Evolutionary conservation across 2,113 vertebrate species (phyloP), one percentile per base, ranked within the genome.

Genomic region (Phylloscopus trochilus): DNA sequence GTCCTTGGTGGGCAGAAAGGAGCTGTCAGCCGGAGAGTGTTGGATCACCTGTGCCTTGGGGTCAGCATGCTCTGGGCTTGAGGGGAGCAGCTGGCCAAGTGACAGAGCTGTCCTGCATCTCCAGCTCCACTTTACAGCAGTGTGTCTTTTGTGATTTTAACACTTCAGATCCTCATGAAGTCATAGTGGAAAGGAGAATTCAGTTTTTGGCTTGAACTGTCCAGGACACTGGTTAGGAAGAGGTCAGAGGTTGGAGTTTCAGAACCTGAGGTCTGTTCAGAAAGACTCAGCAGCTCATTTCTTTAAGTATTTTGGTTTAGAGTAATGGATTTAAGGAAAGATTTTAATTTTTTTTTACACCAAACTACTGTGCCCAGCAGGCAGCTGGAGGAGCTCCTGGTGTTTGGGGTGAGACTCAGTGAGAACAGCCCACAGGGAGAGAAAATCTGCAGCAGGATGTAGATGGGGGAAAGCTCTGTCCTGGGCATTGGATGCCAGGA

Each of bases 21-120:
- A 73, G 37, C 37, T 55, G 21, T 80, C 55, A 85, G 41, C 51
- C 52, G 33, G 18, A 58, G 58, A 76, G 70, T 1, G 0, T 30
- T 10, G 35, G 21, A 15, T 80, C 0, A 0, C 44, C 35, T 43
- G 10, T 62, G 51, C 6, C 1, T 15, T 60, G 55, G 43, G 35
- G 13, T 51, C 33, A 23, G 20, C 3, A 0, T 53, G 26, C 70
- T 81, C 11, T 7, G 60, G 56, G n/a, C 74, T 64, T 11, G 2
- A 35, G 35, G 15, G 20, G 33, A 30, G 27, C 0, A 0, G 35
- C 20, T 77, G 56, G 15, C 44, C 31, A 23, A 59, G 47, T 22
- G 53, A 8, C 21, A 41, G 19, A 17, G 11, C n/a, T 58, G 58
- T 52, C 1, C 1, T 67, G 3, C 4, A 12, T 20, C 24, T 63